phyloP scores from a whole-genome alignment of 1,140 invertebrate genomes.

The Diuraphis noxia region DNA sequence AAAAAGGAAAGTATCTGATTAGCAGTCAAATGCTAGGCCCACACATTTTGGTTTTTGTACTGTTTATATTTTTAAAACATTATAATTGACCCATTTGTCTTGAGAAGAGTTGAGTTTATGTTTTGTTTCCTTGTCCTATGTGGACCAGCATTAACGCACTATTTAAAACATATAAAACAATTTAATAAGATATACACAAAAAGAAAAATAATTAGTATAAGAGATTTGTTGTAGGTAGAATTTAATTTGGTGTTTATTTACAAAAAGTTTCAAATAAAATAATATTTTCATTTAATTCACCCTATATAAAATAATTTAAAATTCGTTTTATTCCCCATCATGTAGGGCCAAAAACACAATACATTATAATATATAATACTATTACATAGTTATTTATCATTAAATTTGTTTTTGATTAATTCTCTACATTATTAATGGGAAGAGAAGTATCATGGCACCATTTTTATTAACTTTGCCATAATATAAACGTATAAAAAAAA shows the following conservation, averaged over 20 bases:
- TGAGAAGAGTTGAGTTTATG: no score
- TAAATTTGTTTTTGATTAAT: constrained; percentile 38
- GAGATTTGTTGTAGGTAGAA: background rate
- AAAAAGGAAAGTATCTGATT: background rate
- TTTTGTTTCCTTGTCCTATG: no score
- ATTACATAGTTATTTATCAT: background rate
- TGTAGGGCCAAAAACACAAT: constrained; percentile 7
- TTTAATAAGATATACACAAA: background rate
- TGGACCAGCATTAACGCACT: background rate
- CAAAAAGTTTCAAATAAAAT: constrained; percentile 7
- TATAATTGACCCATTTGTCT: no score
- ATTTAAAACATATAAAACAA: background rate
- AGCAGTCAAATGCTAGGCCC: no score
- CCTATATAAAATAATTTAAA: constrained; percentile 40
- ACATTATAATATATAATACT: constrained; percentile 12
- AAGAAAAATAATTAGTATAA: background rate
- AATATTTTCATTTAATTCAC: background rate
- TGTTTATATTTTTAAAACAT: no score
- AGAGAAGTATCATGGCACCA: constrained; percentile 15
- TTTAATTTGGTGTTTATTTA: constrained; percentile 6
- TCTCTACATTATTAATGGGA: constrained; percentile 14
- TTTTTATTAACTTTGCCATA: background rate
- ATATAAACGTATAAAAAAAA: constrained; percentile 31
- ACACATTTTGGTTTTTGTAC: no score
- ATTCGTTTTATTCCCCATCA: constrained; percentile 14